Conservation (phyloP, 2,797 vertebrate genomes). For the Cephalopachus bancanus region DNA sequence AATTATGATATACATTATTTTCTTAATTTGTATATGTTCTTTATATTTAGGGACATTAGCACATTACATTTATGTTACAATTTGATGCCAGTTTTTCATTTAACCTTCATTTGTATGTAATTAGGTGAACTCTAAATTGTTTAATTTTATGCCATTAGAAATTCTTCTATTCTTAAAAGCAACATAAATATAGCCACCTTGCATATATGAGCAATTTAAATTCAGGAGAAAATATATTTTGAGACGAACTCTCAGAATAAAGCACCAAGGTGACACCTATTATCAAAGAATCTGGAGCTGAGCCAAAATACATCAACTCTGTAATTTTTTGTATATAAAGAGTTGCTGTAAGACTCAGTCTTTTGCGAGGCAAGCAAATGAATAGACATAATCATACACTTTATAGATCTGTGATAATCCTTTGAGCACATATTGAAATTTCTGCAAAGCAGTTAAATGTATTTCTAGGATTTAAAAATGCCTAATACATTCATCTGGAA, state of each 20-base stretch:
- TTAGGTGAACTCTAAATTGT: not conserved
- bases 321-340: not conserved
- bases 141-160: slow-evolving; percentile 35
- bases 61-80: not conserved
- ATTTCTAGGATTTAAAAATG: slow-evolving; percentile 70
- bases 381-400: slow-evolving; percentile 69
- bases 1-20: not conserved
- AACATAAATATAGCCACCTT: not conserved
- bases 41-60: not conserved
- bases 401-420: slow-evolving; percentile 79
- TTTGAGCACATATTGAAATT: slow-evolving; percentile 69
- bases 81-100: not conserved
- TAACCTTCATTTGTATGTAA: slow-evolving; percentile 44
- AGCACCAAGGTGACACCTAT: slow-evolving; percentile 73
- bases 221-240: slow-evolving; percentile 73
- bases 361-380: slow-evolving; percentile 70
- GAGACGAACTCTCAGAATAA: slow-evolving; percentile 33
- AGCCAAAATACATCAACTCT: slow-evolving; percentile 74
- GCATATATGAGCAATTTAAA: slow-evolving; percentile 62
- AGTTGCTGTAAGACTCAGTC: slow-evolving; percentile 64
- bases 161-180: slow-evolving; percentile 15
- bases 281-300: slow-evolving; percentile 65
- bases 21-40: not conserved
- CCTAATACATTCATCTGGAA: slow-evolving; percentile 72
- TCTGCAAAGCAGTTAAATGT: slow-evolving; percentile 64